Base-by-base conservation (phyloP, 1,140 invertebrate species). In the Callitettix versicolor region DNA sequence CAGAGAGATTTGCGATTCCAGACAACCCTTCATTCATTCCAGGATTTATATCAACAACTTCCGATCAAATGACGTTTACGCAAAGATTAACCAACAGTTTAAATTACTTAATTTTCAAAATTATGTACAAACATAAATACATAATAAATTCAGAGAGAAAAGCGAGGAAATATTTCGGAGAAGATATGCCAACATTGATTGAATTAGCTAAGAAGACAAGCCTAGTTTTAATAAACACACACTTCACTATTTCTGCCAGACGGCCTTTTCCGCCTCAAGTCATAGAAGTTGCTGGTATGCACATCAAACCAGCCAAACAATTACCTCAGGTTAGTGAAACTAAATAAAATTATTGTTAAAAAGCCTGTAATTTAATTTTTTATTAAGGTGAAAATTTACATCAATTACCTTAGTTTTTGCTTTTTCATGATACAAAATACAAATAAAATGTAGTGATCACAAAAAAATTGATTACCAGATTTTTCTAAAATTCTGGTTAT, bases 261-360 rank as follows among this genome's bases (percentile, higher is more conserved):
- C 68, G 68, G 44, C 72, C 76, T 0, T 63, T 66, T 9, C 66
- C 71, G 4, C 72, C 77, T 0, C 73, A 71, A 26, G 58, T 76
- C 2, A 60, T 81, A 5, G 76, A 80, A 67, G 69, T 81, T 15
- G 79, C 76, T 1, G 80, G 79, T n/a, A 63, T 82, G 5, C 79
- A 79, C 53, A 7, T 49, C 44, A 1, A 59, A n/a, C n/a, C n/a
- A n/a, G n/a, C n/a, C n/a, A n/a, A n/a, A n/a, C n/a, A n/a, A n/a
- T n/a, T n/a, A n/a, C n/a, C n/a, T n/a, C n/a, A n/a, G n/a, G n/a
- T n/a, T n/a, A n/a, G n/a, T n/a, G n/a, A n/a, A n/a, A n/a, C n/a
- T n/a, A n/a, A n/a, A n/a, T n/a, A n/a, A n/a, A n/a, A n/a, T n/a
- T n/a, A n/a, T n/a, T n/a, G n/a, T n/a, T n/a, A n/a, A n/a, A n/a